A percentile compares a stretch with the other conserved stretches of the same genome.
These are phyloP conservation scores for Mayetiola destructor DNA, from an alignment of 2,888 invertebrate genomes.

Conservation along the genomic window DNA sequence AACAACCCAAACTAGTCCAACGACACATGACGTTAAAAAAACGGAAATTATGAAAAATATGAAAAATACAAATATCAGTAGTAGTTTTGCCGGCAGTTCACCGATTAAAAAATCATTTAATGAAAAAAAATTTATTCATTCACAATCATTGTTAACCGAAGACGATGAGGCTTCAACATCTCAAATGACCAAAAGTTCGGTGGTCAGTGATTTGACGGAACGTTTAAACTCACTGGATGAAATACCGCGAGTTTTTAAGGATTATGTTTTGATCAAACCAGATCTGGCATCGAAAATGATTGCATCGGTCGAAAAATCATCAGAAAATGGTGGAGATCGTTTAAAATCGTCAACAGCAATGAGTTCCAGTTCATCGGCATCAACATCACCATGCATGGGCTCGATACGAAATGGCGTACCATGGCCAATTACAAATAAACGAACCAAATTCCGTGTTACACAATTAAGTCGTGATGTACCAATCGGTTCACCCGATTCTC, in stretches of 20 bases:
- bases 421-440: conserved; percentile 39
- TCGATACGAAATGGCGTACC: conserved; percentile 30
- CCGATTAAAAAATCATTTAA: not conserved
- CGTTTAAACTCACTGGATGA: conserved; percentile 32
- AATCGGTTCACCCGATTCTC: conserved; percentile 43
- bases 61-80: not conserved
- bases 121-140: not conserved
- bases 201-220: conserved; percentile 25
- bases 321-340: not conserved
- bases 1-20: not conserved
- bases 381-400: conserved; percentile 6
- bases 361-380: not conserved
- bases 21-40: not conserved
- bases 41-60: not conserved
- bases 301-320: not conserved
- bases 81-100: not conserved
- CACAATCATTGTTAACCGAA: not conserved
- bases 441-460: conserved; percentile 50
- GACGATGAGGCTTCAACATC: not conserved
- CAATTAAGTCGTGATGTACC: conserved; percentile 59
- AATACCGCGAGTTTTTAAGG: conserved; percentile 26
- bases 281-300: not conserved
- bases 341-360: not conserved
- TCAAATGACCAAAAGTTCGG: not conserved
- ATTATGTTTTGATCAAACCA: not conserved